A percentile compares a stretch with the other conserved stretches of the same genome.
These are phyloP conservation scores for Hypotaenidia philippensis DNA, from an alignment of 2,797 vertebrate genomes.

Conservation along the genomic window DNA sequence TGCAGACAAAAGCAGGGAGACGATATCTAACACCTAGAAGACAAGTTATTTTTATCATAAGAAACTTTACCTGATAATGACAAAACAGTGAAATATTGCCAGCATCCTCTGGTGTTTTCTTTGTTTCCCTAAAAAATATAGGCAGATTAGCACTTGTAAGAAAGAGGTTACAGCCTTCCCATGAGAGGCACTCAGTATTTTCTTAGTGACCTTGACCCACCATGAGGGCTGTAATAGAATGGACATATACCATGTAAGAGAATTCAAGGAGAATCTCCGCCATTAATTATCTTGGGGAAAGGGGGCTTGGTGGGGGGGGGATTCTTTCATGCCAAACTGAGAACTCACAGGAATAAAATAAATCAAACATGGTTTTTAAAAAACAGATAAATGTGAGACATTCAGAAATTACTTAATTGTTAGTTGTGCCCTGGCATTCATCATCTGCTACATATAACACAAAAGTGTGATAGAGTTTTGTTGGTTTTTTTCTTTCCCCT, in stretches of 20 bases:
- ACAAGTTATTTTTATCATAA: neutral
- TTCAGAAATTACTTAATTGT: neutral
- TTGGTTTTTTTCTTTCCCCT: neutral
- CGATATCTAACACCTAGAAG: neutral
- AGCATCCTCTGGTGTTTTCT: neutral
- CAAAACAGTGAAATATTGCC: neutral
- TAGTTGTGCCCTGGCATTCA: neutral
- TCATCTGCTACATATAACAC: neutral
- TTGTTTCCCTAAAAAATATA: neutral
- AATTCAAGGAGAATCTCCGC: neutral
- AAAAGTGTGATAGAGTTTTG: neutral
- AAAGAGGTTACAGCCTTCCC: neutral
- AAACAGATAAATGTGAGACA: neutral
- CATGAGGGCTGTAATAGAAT: neutral
- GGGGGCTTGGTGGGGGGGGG: fast-evolving
- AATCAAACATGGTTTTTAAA: neutral
- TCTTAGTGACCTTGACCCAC: neutral
- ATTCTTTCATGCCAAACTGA: neutral
- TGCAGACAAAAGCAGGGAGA: neutral
- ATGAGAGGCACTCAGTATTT: neutral
- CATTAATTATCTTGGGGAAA: neutral
- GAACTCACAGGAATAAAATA: neutral
- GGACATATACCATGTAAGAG: neutral
- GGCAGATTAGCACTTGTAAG: neutral
- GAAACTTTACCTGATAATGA: neutral